phyloP scores from a whole-genome alignment of 2,888 invertebrate species.

The Phasia obesa region DNA sequence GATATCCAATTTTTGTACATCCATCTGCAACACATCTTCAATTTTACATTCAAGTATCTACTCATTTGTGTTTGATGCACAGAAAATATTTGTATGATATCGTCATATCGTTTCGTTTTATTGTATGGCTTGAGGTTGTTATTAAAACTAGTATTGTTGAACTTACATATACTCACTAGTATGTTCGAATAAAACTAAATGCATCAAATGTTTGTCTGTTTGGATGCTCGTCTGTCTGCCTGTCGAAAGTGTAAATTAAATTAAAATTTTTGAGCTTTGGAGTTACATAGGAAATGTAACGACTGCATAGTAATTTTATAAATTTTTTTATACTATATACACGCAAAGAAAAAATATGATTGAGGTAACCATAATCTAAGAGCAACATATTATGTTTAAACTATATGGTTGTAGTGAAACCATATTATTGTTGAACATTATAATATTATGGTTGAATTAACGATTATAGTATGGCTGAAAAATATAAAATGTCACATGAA shows the following conservation, averaged over 20 bases:
- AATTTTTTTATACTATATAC: no score
- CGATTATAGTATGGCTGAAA: no score
- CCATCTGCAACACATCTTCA: not conserved
- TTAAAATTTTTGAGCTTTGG: constrained; percentile 34
- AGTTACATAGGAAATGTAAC: not conserved
- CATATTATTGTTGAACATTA: no score
- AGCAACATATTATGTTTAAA: no score
- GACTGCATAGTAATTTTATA: constrained; percentile 20
- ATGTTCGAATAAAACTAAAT: not conserved
- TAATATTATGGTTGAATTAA: no score
- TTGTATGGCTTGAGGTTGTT: constrained; percentile 58
- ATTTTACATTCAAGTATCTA: not conserved
- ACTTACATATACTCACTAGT: not conserved
- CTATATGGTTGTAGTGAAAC: no score
- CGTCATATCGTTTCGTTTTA: constrained; percentile 38
- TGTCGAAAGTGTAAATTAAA: constrained; percentile 48
- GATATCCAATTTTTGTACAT: constrained; percentile 1
- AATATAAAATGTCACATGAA: no score
- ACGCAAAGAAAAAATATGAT: no score
- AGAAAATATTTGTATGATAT: constrained; percentile 17
- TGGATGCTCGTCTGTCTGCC: not conserved
- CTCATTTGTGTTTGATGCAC: not conserved
- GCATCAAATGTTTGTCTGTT: constrained; percentile 3
- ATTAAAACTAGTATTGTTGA: constrained; percentile 46
- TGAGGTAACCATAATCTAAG: no score